Percentiles rank a stretch among this genome's conserved stretches.
Conservation (phyloP, 2,113 vertebrate genomes). For the Salvelinus sp. region DNA sequence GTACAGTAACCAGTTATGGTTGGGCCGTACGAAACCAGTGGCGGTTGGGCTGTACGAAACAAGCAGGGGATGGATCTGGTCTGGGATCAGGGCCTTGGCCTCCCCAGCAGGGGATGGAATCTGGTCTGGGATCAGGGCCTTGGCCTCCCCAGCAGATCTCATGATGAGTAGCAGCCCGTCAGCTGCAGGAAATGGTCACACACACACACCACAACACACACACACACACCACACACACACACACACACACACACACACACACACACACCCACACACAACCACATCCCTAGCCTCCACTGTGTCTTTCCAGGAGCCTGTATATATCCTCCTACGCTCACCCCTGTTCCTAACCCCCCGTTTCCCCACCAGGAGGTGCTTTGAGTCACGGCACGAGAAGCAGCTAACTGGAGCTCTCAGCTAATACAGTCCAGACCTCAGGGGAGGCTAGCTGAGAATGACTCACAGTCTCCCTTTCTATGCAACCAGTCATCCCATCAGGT, state of each 20-base stretch:
- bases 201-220: background rate
- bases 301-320: conserved; percentile 28
- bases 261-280: background rate
- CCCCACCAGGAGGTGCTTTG: conserved; percentile 19
- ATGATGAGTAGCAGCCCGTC: conserved; percentile 41
- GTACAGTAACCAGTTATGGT: too few relatives aligned
- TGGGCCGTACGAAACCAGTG: too few relatives aligned
- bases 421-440: conserved; percentile 42
- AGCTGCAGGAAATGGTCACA: conserved; percentile 33
- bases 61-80: background rate
- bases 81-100: too few relatives aligned
- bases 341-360: background rate
- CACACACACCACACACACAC: background rate
- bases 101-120: too few relatives aligned
- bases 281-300: background rate
- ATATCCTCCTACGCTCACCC: too few relatives aligned
- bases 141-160: conserved; percentile 9
- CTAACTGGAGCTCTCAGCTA: conserved; percentile 29
- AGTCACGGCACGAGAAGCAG: conserved; percentile 34
- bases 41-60: background rate
- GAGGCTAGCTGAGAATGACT: conserved; percentile 18
- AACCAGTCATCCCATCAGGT: conserved; percentile 7
- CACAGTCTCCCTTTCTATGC: conserved; percentile 23
- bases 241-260: too few relatives aligned
- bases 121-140: too few relatives aligned